Conservation (phyloP, 2,797 vertebrate species). For the Diglossa cyanea region DNA sequence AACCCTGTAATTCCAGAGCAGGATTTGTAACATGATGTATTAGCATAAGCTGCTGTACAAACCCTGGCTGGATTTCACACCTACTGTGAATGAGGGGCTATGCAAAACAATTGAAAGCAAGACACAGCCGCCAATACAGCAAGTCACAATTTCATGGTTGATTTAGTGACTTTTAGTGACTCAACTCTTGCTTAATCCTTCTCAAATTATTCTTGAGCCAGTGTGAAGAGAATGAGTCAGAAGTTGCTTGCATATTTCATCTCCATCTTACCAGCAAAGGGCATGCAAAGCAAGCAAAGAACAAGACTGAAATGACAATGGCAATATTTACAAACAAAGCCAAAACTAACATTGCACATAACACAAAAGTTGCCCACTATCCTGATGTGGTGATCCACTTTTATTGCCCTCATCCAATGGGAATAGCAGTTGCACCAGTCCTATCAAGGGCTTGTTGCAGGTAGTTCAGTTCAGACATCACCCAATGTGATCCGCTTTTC, state of each 20-base stretch:
- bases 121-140: not conserved
- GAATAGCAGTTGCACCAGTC: not conserved
- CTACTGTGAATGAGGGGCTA: not conserved
- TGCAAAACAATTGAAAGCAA: not conserved
- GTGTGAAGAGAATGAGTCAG: not conserved
- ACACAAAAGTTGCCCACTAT: not conserved
- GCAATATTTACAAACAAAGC: not conserved
- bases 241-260: not conserved
- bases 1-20: not conserved
- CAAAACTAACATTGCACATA: not conserved
- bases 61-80: not conserved
- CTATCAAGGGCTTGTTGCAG: not conserved
- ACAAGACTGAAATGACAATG: rapidly evolving
- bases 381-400: not conserved
- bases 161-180: not conserved
- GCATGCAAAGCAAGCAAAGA: not conserved
- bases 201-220: not conserved
- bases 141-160: not conserved
- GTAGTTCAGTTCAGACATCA: not conserved
- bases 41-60: not conserved
- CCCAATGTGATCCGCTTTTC: rapidly evolving
- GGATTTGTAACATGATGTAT: not conserved
- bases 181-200: not conserved
- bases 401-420: not conserved
- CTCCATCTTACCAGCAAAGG: not conserved